These are phyloP conservation scores for Caenorhabditis sp. DNA, from an alignment of 2,888 invertebrate genomes.

Conservation along the genomic window DNA sequence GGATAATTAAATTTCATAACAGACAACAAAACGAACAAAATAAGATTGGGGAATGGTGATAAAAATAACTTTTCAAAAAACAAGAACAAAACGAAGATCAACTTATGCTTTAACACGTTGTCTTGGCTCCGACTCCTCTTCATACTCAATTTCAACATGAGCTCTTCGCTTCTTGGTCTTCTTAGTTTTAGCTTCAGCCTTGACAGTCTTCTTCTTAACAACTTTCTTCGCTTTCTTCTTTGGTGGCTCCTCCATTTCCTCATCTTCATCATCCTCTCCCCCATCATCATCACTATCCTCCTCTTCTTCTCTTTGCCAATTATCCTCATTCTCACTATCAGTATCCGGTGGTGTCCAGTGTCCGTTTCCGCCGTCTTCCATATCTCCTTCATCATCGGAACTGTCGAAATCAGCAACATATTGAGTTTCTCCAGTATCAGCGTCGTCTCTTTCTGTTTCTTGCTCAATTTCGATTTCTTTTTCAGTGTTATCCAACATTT, in stretches of 20 bases:
- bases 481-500: conserved; percentile 86
- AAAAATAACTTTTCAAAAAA: conserved; percentile 7
- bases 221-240: conserved; percentile 53
- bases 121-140: conserved; percentile 52
- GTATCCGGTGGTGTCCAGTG: conserved; percentile 60
- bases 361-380: conserved; percentile 54
- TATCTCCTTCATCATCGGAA: conserved; percentile 67
- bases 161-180: conserved; percentile 49
- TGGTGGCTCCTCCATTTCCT: conserved; percentile 45
- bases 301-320: conserved; percentile 34
- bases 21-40: neutral
- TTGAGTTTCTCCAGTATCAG: conserved; percentile 54
- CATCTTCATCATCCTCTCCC: conserved; percentile 27
- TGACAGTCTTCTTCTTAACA: conserved; percentile 36
- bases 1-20: conserved; percentile 3
- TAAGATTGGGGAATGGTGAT: neutral
- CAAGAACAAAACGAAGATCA: conserved; percentile 6
- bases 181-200: conserved; percentile 34
- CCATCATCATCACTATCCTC: conserved; percentile 39
- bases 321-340: conserved; percentile 53
- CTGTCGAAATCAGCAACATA: conserved; percentile 70
- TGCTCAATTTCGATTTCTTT: conserved; percentile 74
- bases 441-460: conserved; percentile 59
- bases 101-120: conserved; percentile 41
- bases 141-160: conserved; percentile 65